Conservation (phyloP, 2,888 invertebrate species). For the Lydus trimaculatus region DNA sequence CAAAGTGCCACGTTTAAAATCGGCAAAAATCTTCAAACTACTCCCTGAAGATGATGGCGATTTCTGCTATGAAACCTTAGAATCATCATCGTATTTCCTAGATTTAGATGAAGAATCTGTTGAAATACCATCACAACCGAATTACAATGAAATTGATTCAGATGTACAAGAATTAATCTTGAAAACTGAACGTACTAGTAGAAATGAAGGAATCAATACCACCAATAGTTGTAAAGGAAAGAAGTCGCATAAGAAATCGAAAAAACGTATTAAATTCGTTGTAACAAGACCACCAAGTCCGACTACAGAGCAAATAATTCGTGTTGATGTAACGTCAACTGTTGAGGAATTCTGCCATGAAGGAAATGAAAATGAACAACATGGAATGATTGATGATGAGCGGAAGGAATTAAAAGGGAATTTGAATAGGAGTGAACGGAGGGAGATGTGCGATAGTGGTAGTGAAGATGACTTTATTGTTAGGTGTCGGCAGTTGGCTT, state of each 20-base stretch:
- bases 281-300: conserved; percentile 57
- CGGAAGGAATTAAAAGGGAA: conserved; percentile 31
- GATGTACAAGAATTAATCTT: conserved; percentile 50
- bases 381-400: conserved; percentile 29
- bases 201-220: too few species aligned
- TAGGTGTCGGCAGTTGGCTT: conserved; percentile 45
- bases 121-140: conserved; percentile 23
- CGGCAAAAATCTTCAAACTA: conserved; percentile 35
- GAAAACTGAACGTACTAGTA: conserved; percentile 28
- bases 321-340: conserved; percentile 58
- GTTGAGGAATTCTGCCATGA: conserved; percentile 32
- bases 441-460: conserved; percentile 17
- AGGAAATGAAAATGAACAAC: conserved; percentile 20
- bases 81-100: conserved; percentile 9
- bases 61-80: conserved; percentile 30
- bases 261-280: conserved; percentile 48
- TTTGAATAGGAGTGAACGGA: conserved; percentile 24
- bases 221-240: conserved; percentile 10
- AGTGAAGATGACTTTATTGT: conserved; percentile 46
- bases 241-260: conserved; percentile 19
- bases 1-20: conserved; percentile 52
- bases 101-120: conserved; percentile 26
- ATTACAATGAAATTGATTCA: conserved; percentile 49
- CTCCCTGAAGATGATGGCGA: conserved; percentile 20
- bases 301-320: conserved; percentile 56